Evolutionary conservation across 2,888 invertebrate species (phyloP), one percentile per base, ranked within the genome.

Genomic region (Gymnosoma rotundatum): DNA sequence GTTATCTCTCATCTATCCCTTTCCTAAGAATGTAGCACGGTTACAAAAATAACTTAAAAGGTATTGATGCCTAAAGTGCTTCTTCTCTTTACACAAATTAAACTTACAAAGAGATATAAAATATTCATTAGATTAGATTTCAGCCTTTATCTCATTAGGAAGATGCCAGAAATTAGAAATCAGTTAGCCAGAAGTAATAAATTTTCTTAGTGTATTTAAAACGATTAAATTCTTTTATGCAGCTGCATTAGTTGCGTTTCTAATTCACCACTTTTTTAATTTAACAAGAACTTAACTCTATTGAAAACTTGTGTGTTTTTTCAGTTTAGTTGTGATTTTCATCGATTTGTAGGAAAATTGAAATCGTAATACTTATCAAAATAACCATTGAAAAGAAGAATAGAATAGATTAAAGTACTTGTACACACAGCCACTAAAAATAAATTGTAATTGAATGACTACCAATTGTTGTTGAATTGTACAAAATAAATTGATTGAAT

Each of bases 331-430:
- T 73, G 54, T 45, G 32, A 64, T 66, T 76, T 69, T 18, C 61
- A 83, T 73, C 72, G 56, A 80, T 83, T 80, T 80, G 67, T 56
- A 69, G 38, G 72, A 72, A 83, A 80, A 80, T 80, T 74, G 73
- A 80, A 80, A 74, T 80, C 80, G 80, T 80, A 73, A 80, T 80
- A 73, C 75, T 80, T 83, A 60, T 50, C 48, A 60, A 50, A 36
- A 79, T n/a, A 54, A 74, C 20, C 73, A 74, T 54, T 61, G 52
- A 61, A 60, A 0, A 50, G 54, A 45, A n/a, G 18, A 80, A 80
- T 67, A 61, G 48, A 21, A 64, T n/a, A 67, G 38, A 60, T 25
- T 20, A 64, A 20, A 16, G 5, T 21, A 18, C 50, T 52, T 12
- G n/a, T 9, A 58, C 18, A 20, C 10, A 32, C 6, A 64, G 14